Base-by-base conservation (phyloP, 2,113 vertebrate genomes). In the Haplotaxodon microlepis region DNA sequence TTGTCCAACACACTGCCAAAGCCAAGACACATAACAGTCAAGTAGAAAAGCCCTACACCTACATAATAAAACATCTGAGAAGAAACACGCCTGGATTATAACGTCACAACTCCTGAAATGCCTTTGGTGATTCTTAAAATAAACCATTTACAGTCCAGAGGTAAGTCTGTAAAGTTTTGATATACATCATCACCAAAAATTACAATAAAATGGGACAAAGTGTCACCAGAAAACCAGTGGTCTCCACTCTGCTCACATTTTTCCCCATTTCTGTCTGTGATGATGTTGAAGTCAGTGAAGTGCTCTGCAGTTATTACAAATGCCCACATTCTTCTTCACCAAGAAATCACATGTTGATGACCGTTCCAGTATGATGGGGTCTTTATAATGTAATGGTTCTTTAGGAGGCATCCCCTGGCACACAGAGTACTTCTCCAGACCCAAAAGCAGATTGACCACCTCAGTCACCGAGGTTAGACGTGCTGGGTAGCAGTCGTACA, bases 261-360 rank as follows among this genome's bases (percentile, higher is more conserved):
- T 54, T 16, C 10, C 40, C 4, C 2, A 27, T 40, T n/a, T 79
- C 34, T 5, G 38, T 27, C 14, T 63, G 42, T 45, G 69, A 34
- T 82, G 61, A 66, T 2, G 50, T 66, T 89, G 87, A 90, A 87
- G 76, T 86, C 57, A 50, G 51, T 45, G 88, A 12, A 95, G 92
- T 4, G 61, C 73, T 83, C 76, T 89, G 91, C 97, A 97, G 84
- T 92, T 93, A 9, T 9, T 17, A 73, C 97, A 97, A 27, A 94
- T 47, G 42, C 82, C 81, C 3, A 83, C 85, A 5, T 89, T 90
- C 78, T 84, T 95, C 31, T 88, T 93, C 5, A 97, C 93, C 24
- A 97, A 89, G 85, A 97, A 97, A 11, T 96, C 94, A 16, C 97
- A 97, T 0, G 96, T 96, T 2, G 96, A 93, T 0, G 95, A 94